phyloP scores from a whole-genome alignment of 2,113 vertebrate species.

The Otocyon megalotis region DNA sequence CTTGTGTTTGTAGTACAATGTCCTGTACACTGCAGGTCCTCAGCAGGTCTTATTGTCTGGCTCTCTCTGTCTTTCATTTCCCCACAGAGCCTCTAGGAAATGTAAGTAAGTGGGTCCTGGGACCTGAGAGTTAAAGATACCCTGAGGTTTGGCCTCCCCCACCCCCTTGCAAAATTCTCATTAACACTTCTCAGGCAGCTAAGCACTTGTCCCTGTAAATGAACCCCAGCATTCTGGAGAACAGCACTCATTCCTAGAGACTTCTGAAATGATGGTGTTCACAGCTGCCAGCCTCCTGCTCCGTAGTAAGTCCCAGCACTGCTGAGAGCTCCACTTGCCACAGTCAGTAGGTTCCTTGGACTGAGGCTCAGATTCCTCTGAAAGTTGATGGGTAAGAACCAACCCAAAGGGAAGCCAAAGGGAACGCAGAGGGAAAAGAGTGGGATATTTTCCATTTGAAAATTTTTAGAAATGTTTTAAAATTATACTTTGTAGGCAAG shows the following conservation, averaged over 20 bases:
- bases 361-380: neutral
- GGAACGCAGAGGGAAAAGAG: neutral
- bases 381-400: neutral
- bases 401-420: neutral
- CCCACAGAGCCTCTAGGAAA: neutral
- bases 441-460: neutral
- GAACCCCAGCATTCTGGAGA: neutral
- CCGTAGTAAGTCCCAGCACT: neutral
- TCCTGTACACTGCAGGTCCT: neutral
- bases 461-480: slow-evolving; percentile 32
- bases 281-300: neutral
- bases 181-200: neutral
- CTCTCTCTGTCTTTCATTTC: neutral
- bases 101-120: neutral
- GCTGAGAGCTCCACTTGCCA: neutral
- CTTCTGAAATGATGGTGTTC: neutral
- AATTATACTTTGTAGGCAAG: slow-evolving; percentile 5
- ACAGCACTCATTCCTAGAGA: neutral
- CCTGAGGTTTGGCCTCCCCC: neutral
- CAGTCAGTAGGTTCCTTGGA: neutral
- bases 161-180: neutral
- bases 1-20: neutral
- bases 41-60: neutral
- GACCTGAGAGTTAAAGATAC: slow-evolving; percentile 11
- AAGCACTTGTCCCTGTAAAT: neutral